Evolutionary conservation across 2,888 invertebrate species (phyloP).

Genomic region (Plebejus melissa): DNA sequence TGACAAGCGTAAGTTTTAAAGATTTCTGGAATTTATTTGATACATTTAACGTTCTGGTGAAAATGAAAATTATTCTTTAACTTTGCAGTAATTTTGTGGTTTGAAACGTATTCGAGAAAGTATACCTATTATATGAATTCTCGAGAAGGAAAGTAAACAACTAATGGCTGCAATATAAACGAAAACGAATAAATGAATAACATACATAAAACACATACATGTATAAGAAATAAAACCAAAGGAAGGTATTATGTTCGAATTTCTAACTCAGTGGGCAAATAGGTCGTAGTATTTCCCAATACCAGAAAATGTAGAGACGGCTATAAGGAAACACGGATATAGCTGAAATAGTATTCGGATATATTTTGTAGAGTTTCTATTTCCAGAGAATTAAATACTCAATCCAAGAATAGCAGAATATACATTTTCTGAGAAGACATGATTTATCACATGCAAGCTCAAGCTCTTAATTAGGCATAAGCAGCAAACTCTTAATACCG

Average conservation of each 20-base stretch:
- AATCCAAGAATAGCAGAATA: neutral
- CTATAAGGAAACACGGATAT: neutral
- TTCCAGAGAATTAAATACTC: neutral
- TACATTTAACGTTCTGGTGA: too few relatives aligned
- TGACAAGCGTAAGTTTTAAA: too few relatives aligned
- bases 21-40: too few relatives aligned
- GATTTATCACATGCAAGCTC: too few relatives aligned
- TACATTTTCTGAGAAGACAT: neutral
- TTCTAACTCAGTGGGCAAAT: neutral
- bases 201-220: neutral
- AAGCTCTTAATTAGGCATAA: too few relatives aligned
- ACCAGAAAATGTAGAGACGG: neutral
- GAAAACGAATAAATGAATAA: neutral
- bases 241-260: constrained; percentile 1
- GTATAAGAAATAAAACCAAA: neutral
- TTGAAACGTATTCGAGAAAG: neutral
- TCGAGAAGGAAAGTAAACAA: neutral
- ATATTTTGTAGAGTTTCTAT: neutral
- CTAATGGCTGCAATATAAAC: neutral
- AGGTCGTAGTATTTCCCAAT: constrained; percentile 9
- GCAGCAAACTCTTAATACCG: too few relatives aligned
- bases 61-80: neutral
- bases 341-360: neutral
- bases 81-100: neutral
- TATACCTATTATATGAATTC: neutral